Conservation (phyloP, 2,113 vertebrate species). For the Chloropsis hardwickii region DNA sequence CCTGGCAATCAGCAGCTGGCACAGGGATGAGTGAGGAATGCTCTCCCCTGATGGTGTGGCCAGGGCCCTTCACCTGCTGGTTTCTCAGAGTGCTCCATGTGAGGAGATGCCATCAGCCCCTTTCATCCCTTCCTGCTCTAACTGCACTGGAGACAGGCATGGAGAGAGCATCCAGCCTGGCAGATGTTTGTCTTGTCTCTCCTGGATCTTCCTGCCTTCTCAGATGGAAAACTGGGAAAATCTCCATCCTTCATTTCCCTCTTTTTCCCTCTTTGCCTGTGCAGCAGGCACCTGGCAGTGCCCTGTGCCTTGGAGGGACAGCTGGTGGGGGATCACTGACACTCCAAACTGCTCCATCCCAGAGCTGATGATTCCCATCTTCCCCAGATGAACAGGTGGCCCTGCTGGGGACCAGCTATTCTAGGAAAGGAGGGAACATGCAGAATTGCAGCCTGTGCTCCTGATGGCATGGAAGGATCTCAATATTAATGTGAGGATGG, state of each 20-base stretch:
- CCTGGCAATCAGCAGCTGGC: background rate
- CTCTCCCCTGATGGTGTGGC: background rate
- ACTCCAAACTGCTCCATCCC: background rate
- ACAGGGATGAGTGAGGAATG: background rate
- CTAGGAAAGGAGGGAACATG: background rate
- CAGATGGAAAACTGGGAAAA: background rate
- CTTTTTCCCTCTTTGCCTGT: background rate
- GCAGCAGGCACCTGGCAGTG: background rate
- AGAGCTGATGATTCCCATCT: background rate
- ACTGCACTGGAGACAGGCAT: background rate
- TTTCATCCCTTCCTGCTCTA: background rate
- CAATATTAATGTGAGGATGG: background rate
- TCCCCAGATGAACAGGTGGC: background rate
- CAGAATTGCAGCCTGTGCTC: background rate
- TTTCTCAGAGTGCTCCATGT: background rate
- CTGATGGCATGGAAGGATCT: background rate
- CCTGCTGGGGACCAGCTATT: background rate
- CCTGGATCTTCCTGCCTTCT: background rate
- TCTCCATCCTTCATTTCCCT: background rate
- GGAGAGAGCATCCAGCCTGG: background rate
- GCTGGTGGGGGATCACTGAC: background rate
- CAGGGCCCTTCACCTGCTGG: background rate
- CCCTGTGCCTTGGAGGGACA: background rate
- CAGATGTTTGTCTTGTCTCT: background rate
- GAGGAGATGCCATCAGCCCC: slow-evolving; percentile 4